These are phyloP conservation scores for Orycteropus afer DNA, from an alignment of 2,113 vertebrate genomes.

Conservation along the genomic window DNA sequence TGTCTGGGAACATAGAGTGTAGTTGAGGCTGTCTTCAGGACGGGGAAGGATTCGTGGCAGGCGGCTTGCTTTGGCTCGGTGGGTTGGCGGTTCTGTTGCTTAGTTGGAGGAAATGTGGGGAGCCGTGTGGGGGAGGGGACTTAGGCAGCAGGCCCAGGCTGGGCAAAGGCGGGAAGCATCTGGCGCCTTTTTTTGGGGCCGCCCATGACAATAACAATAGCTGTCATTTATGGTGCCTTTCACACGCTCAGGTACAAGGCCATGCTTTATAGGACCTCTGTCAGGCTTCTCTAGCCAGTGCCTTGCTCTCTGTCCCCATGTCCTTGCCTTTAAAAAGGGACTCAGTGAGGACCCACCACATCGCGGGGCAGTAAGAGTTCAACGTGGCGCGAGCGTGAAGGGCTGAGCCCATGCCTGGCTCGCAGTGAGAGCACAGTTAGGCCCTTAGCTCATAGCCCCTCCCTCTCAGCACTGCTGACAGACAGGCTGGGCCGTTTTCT, in stretches of 20 bases:
- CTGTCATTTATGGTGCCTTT: background rate
- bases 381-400: background rate
- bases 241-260: background rate
- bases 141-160: background rate
- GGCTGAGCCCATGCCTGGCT: background rate
- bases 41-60: background rate
- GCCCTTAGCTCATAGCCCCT: accelerated
- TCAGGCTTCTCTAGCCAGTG: background rate
- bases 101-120: background rate
- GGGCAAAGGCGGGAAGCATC: background rate
- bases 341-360: background rate
- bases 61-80: background rate
- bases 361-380: background rate
- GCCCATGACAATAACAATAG: background rate
- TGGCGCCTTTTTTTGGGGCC: background rate
- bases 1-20: background rate
- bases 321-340: too few relatives aligned
- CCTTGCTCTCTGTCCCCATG: background rate
- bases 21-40: background rate
- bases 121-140: background rate
- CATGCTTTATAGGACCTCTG: accelerated
- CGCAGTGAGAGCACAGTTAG: accelerated
- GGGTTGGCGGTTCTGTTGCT: background rate
- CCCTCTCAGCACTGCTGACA: too few relatives aligned
- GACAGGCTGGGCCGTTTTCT: too few relatives aligned